These are phyloP conservation scores for Probaryconus sp. DNA, from an alignment of 1,140 invertebrate species.

Conservation along the genomic window DNA sequence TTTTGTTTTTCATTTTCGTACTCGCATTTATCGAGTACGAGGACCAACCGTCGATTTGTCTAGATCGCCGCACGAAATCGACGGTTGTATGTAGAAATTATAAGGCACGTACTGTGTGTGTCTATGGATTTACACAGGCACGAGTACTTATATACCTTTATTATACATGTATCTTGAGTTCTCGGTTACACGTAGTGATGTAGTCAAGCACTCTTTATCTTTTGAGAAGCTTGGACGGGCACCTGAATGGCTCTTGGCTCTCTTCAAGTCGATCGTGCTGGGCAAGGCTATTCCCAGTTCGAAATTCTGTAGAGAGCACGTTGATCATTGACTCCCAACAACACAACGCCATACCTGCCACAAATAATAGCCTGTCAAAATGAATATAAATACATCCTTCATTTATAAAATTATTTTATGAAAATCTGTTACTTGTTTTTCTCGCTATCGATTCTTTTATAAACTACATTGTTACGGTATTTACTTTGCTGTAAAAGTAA, in stretches of 20 bases:
- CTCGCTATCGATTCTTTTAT: too few species aligned
- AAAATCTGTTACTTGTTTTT: too few species aligned
- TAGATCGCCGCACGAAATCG: too few species aligned
- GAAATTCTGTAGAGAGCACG: conserved; percentile 50
- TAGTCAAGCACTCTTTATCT: conserved; percentile 54
- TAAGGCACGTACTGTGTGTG: conserved; percentile 33
- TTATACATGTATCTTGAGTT: conserved; percentile 55
- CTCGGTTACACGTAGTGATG: conserved; percentile 55
- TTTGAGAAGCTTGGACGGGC: conserved; percentile 56
- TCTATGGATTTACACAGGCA: conserved; percentile 40
- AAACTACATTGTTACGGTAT: too few species aligned
- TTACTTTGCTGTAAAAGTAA: too few species aligned
- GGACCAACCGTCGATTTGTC: too few species aligned
- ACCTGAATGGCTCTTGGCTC: conserved; percentile 53
- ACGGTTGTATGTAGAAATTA: conserved; percentile 47
- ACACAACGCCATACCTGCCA: conserved; percentile 18
- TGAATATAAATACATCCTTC: conserved; percentile 17
- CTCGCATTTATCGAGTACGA: too few species aligned
- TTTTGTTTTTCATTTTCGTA: too few species aligned
- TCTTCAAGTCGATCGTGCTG: conserved; percentile 54
- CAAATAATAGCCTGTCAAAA: conserved; percentile 41
- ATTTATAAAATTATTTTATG: conserved; percentile 6
- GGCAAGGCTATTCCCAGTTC: conserved; percentile 48
- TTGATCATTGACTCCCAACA: conserved; percentile 48
- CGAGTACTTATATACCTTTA: conserved; percentile 47